phyloP scores from a whole-genome alignment of 2,888 invertebrate genomes.

The Blastobasis lacticolella region DNA sequence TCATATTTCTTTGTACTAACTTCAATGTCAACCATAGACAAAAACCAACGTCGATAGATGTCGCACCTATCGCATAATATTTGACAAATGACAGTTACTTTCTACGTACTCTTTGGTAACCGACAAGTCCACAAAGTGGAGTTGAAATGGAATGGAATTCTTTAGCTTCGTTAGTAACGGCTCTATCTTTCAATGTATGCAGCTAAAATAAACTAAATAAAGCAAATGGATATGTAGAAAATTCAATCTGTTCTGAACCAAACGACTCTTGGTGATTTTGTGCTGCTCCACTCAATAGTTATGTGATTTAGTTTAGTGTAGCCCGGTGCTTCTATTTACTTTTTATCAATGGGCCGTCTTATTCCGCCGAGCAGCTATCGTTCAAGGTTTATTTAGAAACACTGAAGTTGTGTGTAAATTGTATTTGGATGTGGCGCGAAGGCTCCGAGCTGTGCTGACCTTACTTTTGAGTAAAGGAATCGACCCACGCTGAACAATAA shows the following conservation, averaged over 20 bases:
- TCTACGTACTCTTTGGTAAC: no score
- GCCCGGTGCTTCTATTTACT: constrained; percentile 56
- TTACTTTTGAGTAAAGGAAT: constrained; percentile 50
- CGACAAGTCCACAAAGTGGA: constrained; percentile 21
- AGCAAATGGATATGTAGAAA: no score
- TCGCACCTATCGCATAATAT: no score
- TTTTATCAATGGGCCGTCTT: constrained; percentile 24
- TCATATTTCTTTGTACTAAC: no score
- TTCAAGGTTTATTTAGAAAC: constrained; percentile 26
- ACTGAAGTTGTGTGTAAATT: constrained; percentile 35
- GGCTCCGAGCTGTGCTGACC: constrained; percentile 49
- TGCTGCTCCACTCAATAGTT: constrained; percentile 30
- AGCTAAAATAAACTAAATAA: no score
- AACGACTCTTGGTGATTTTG: constrained; percentile 45
- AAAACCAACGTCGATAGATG: no score
- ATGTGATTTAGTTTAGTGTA: constrained; percentile 29
- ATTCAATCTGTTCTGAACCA: constrained; percentile 11
- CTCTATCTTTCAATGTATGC: no score
- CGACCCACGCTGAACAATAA: constrained; percentile 63
- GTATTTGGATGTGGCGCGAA: constrained; percentile 26
- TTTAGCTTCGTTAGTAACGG: no score
- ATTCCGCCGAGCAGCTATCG: constrained; percentile 29
- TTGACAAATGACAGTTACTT: no score
- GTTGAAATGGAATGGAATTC: constrained; percentile 36
- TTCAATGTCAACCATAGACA: no score